Evolutionary conservation across 2,888 invertebrate genomes (phyloP).

Genomic region (Athetis lepigone): DNA sequence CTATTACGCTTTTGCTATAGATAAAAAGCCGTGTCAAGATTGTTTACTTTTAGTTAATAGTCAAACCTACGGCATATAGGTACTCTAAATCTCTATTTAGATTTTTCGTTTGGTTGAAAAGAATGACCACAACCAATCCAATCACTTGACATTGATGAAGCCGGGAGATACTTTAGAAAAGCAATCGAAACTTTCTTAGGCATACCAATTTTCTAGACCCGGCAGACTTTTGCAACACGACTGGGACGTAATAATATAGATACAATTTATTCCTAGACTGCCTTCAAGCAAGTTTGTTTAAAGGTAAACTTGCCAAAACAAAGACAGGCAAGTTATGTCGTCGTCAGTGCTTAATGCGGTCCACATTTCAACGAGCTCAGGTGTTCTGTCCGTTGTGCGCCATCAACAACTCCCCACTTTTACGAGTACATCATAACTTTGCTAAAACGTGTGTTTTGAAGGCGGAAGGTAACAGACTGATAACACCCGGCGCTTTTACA

Average conservation of each 20-base stretch:
- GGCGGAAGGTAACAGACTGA: conserved; percentile 21
- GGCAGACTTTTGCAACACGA: not conserved
- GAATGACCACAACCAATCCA: not conserved
- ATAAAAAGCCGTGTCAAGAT: too few relatives aligned
- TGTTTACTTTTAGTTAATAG: too few relatives aligned
- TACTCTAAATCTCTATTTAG: too few relatives aligned
- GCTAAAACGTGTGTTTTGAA: conserved; percentile 53
- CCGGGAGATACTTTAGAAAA: not conserved
- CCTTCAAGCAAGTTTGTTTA: conserved; percentile 18
- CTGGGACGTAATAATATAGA: not conserved
- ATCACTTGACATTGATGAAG: not conserved
- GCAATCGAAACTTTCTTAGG: not conserved
- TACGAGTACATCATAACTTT: conserved; percentile 66
- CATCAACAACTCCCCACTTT: conserved; percentile 71
- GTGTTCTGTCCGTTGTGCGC: conserved; percentile 64
- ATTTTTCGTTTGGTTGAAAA: not conserved
- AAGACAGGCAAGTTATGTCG: conserved; percentile 57
- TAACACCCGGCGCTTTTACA: not conserved
- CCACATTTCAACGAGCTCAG: conserved; percentile 73
- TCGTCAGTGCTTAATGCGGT: conserved; percentile 64
- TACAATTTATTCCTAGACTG: not conserved
- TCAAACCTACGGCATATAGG: too few relatives aligned
- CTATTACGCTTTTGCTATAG: not conserved
- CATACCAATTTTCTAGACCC: not conserved
- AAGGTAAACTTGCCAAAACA: conserved; percentile 49